Evolutionary conservation across 2,113 vertebrate genomes (phyloP).

Genomic region (Capricornis sumatraensis): DNA sequence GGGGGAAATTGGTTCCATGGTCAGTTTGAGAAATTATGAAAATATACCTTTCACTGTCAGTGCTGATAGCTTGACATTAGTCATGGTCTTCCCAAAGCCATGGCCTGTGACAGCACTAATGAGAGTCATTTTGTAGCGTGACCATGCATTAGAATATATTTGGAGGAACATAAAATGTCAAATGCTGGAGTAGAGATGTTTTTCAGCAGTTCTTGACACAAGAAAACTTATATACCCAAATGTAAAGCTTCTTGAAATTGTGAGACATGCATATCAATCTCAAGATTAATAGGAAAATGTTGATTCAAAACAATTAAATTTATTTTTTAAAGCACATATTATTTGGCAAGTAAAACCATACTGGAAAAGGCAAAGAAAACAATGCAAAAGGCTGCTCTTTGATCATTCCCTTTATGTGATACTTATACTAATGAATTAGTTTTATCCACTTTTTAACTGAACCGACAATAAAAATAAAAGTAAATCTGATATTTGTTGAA

Average conservation of each 20-base stretch:
- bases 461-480: background rate
- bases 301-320: conserved; percentile 1
- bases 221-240: conserved; percentile 64
- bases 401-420: background rate
- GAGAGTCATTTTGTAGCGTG: conserved; percentile 91
- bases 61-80: conserved; percentile 89
- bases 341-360: background rate
- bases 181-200: conserved; percentile 76
- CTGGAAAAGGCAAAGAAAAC: background rate
- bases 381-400: background rate
- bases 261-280: background rate
- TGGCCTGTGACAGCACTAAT: conserved; percentile 92
- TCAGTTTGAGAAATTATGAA: conserved; percentile 94
- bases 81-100: conserved; percentile 86
- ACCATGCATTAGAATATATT: conserved; percentile 88
- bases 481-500: background rate
- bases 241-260: conserved; percentile 57
- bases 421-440: background rate
- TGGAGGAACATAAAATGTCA: conserved; percentile 86
- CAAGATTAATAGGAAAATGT: conserved; percentile 23
- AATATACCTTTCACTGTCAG: conserved; percentile 85
- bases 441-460: background rate
- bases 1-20: conserved; percentile 93
- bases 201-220: conserved; percentile 72
- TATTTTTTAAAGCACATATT: background rate